Conservation (phyloP, 2,113 vertebrate species). For the Heloderma charlesbogerti region DNA sequence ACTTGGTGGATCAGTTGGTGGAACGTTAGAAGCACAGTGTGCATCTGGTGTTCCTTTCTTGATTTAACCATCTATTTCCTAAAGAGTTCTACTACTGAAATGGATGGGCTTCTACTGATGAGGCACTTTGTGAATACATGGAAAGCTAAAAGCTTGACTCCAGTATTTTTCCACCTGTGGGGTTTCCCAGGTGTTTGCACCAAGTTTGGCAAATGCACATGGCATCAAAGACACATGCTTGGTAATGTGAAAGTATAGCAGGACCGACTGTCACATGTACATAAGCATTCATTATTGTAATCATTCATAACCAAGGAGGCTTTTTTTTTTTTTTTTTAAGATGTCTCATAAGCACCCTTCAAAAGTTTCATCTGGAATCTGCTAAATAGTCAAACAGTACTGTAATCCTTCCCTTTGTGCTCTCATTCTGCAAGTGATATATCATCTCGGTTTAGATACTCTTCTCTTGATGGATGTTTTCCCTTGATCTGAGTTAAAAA, state of each 20-base stretch:
- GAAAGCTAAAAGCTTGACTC: not conserved
- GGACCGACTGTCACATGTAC: not conserved
- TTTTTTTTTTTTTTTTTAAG: not conserved
- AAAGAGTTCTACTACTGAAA: not conserved
- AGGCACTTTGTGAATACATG: not conserved
- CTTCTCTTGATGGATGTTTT: not conserved
- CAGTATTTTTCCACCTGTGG: not conserved
- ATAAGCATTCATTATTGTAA: accelerated
- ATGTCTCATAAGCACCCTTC: not conserved
- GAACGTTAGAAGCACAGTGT: not conserved
- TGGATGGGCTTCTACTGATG: not conserved
- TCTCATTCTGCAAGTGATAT: not conserved
- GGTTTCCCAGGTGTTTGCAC: not conserved
- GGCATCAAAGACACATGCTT: not conserved
- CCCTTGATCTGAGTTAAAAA: not conserved
- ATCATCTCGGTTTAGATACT: not conserved
- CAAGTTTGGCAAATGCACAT: not conserved
- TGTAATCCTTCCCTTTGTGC: not conserved
- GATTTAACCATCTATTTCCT: not conserved
- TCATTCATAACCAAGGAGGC: not conserved
- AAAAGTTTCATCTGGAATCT: not conserved
- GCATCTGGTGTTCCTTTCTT: not conserved
- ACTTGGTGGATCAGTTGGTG: not conserved
- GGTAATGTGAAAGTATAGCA: not conserved
- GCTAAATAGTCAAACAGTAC: not conserved